Evolutionary conservation across 1,140 invertebrate species (phyloP).

Genomic region (Cheumatopsyche charites): DNA sequence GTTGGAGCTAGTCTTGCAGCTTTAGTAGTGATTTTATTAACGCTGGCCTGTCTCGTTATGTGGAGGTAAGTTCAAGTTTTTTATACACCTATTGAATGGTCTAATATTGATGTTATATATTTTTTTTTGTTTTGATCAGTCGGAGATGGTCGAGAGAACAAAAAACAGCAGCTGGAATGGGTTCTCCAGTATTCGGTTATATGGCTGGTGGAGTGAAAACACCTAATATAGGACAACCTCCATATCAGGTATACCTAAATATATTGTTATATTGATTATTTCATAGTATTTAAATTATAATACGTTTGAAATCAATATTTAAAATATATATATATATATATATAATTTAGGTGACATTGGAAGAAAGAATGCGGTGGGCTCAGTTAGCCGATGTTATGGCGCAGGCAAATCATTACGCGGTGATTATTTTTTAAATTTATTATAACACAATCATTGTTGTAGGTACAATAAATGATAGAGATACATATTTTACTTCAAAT

Average conservation of each 20-base stretch:
- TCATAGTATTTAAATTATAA: conserved; percentile 50
- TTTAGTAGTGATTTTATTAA: conserved; percentile 85
- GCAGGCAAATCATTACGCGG: conserved; percentile 81
- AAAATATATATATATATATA: too few relatives aligned
- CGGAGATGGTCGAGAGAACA: conserved; percentile 87
- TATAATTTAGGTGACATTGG: conserved; percentile 68
- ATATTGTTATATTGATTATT: conserved; percentile 38
- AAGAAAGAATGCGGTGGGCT: conserved; percentile 81
- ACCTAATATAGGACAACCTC: conserved; percentile 67
- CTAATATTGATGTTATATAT: not conserved
- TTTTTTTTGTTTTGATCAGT: conserved; percentile 58
- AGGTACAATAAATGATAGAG: too few relatives aligned
- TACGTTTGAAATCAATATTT: conserved; percentile 5
- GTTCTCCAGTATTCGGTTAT: conserved; percentile 82
- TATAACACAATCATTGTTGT: not conserved
- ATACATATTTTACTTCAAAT: too few relatives aligned
- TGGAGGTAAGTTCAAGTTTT: conserved; percentile 72
- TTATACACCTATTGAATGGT: not conserved
- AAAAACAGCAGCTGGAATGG: conserved; percentile 71
- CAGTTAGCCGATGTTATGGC: conserved; percentile 85
- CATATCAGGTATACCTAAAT: conserved; percentile 62
- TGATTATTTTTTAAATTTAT: too few relatives aligned
- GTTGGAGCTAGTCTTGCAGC: conserved; percentile 88
- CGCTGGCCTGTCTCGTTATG: conserved; percentile 84
- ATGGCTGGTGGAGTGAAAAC: conserved; percentile 76